These are phyloP conservation scores for Eilema griseolum DNA, from an alignment of 2,888 invertebrate species.

Conservation along the genomic window DNA sequence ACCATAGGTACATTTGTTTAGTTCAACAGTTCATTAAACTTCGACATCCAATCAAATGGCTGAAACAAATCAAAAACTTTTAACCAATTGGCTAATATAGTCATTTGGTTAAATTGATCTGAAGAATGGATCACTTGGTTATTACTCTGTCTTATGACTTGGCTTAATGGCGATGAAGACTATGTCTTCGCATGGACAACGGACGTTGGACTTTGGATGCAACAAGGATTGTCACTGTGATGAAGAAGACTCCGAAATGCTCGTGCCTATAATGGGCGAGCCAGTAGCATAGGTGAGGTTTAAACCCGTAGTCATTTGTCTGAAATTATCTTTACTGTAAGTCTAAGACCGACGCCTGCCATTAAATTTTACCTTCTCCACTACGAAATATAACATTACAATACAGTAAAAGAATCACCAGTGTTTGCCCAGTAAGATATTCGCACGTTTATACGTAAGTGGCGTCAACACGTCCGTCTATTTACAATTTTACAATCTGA, in stretches of 20 bases:
- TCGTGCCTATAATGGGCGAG: not conserved
- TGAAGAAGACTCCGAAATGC: not conserved
- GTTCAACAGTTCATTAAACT: too few relatives aligned
- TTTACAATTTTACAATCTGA: constrained; percentile 59
- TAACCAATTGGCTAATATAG: too few relatives aligned
- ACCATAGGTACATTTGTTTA: not conserved
- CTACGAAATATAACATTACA: not conserved
- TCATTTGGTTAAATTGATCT: too few relatives aligned
- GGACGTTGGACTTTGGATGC: not conserved
- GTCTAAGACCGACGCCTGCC: not conserved
- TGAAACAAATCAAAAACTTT: too few relatives aligned
- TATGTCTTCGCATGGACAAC: too few relatives aligned
- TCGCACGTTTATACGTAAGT: constrained; percentile 23
- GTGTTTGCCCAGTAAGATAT: constrained; percentile 20
- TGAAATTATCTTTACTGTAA: too few relatives aligned
- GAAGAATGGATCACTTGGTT: too few relatives aligned
- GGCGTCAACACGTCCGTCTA: constrained; percentile 39
- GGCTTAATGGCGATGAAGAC: too few relatives aligned
- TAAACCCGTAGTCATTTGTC: not conserved
- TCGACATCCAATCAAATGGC: too few relatives aligned
- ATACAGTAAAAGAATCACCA: not conserved
- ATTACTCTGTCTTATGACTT: too few relatives aligned
- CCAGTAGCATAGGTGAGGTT: not conserved
- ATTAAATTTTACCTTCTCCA: not conserved
- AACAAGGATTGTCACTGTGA: not conserved